Evolutionary conservation across 2,888 invertebrate species (phyloP), one percentile per base, ranked within the genome.

Genomic region (Alloplasta piceator): DNA sequence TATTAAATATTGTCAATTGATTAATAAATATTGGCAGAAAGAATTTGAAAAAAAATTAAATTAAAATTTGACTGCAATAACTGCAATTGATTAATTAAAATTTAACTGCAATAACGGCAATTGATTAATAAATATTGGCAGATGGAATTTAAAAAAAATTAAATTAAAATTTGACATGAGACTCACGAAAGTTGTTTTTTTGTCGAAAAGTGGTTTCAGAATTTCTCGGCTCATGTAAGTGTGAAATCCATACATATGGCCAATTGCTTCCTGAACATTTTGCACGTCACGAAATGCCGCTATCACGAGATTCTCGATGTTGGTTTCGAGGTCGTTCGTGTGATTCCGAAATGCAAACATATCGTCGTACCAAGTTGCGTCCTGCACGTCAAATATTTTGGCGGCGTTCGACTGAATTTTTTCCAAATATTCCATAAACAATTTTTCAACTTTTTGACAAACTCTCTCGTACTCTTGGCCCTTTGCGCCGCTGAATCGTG

Each of bases 361-460:
- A 82, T 95, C 95, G 85, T 96, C 96, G 90, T 96, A 96, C 98
- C 98, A 98, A n/a, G 95, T 94, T 0, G 95, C 94, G 43, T 95
- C 94, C 89, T 96, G 96, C 0, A 98, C 96, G 86, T 96, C 94
- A n/a, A 97, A 92, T 80, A 98, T 96, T 38, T 94, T 94, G 16
- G 93, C 89, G 46, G 95, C 94, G 0, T 95, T 95, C 6, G 92
- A 90, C 84, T 94, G 93, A 56, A 98, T 94, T 10, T 93, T 93
- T 16, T 92, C 91, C 43, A 98, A 92, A 7, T 95, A 94, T 36
- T 94, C 93, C 14, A 93, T 92, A 92, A 98, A 98, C 89, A 95
- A 94, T n/a, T 93, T 93, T 90, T 98, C 97, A 71, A 97, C 95
- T 89, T 94, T 94, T 50, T 94, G 94, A 67, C 95, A 95, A 87